Conservation (phyloP, 2,797 vertebrate genomes). For the Remorina albescens region DNA sequence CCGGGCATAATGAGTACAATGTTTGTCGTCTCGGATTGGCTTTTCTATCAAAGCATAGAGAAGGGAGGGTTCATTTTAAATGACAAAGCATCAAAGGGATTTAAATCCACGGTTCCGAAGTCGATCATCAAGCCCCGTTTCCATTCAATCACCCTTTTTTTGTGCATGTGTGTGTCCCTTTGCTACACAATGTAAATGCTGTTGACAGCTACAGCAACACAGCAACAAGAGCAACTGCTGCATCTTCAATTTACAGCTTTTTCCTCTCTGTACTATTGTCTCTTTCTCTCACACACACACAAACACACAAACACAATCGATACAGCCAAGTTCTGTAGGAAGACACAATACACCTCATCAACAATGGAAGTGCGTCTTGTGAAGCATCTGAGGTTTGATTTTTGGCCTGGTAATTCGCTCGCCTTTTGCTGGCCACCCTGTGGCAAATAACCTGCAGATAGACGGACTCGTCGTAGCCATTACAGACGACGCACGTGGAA, state of each 20-base stretch:
- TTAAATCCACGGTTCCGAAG: conserved; percentile 9
- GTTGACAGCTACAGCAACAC: conserved; percentile 22
- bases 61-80: not conserved
- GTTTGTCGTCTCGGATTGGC: not conserved
- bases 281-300: not conserved
- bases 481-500: conserved; percentile 16
- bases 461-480: conserved; percentile 30
- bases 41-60: not conserved
- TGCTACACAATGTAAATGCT: conserved; percentile 5
- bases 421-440: conserved; percentile 31
- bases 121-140: not conserved
- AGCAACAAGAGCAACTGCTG: conserved; percentile 14
- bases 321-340: conserved; percentile 34
- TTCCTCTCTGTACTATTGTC: not conserved
- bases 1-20: not conserved
- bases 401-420: conserved; percentile 7
- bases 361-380: conserved; percentile 54
- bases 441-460: conserved; percentile 54
- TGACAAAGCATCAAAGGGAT: conserved; percentile 24
- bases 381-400: conserved; percentile 28
- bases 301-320: conserved; percentile 35
- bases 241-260: conserved; percentile 11
- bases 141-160: not conserved
- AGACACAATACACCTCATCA: conserved; percentile 49
- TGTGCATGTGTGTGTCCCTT: not conserved